phyloP scores from a whole-genome alignment of 2,113 vertebrate genomes.

The Patagioenas fasciata region DNA sequence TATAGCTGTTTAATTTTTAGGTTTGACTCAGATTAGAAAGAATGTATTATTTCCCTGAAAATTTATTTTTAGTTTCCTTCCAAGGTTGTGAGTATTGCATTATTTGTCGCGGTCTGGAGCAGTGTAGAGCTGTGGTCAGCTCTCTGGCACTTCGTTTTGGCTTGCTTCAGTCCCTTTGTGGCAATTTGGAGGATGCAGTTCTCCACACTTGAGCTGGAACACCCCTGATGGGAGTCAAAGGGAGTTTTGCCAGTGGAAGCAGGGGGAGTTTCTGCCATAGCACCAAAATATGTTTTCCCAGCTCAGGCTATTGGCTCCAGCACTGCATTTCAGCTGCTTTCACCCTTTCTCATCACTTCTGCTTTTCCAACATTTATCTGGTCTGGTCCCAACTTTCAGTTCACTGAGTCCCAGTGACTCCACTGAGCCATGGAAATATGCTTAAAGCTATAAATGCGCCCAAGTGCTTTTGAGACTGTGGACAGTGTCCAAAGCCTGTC shows the following conservation, averaged over 20 bases:
- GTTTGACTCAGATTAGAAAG: constrained; percentile 78
- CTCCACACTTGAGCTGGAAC: background rate
- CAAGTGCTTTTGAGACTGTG: background rate
- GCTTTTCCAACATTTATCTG: background rate
- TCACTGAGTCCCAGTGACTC: background rate
- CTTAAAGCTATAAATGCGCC: background rate
- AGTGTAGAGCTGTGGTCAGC: constrained; percentile 2
- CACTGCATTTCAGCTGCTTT: background rate
- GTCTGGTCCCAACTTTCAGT: background rate
- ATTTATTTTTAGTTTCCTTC: constrained; percentile 71
- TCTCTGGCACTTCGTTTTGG: background rate
- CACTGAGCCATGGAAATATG: background rate
- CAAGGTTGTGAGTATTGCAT: background rate
- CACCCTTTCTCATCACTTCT: background rate
- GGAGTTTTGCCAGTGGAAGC: background rate
- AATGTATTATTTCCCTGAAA: constrained; percentile 60
- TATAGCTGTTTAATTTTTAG: constrained; percentile 80
- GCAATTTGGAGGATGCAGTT: rapidly evolving
- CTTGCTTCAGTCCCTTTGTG: background rate
- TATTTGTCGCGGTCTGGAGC: background rate
- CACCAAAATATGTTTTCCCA: background rate
- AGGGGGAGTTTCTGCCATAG: background rate
- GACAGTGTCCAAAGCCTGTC: background rate
- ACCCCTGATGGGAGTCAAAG: background rate
- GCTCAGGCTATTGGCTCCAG: background rate